Base-by-base conservation (phyloP, 2,888 invertebrate genomes). In the Cantharis rufa region DNA sequence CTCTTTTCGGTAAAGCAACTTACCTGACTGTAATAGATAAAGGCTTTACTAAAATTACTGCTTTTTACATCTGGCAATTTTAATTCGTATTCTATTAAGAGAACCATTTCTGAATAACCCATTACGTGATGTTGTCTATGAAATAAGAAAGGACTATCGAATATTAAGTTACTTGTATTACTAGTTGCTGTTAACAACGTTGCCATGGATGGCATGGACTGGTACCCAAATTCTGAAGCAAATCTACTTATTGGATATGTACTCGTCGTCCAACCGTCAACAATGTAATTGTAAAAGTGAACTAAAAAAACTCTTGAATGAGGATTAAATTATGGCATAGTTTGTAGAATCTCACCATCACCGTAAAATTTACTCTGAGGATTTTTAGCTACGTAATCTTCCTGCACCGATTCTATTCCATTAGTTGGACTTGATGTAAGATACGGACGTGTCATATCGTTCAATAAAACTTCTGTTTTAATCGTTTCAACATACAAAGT, bases 211-310 rank as follows among this genome's bases (percentile, higher is more conserved):
- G 98, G 98, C 80, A 96, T 89, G 0, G 98, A 95, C 88, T 99
- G 98, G 81, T 95, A 94, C 0, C 99, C 99, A 86, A 97, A 99
- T 88, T 99, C 99, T 0, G 99, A 98, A 3, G 94, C 93, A 88
- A 99, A 98, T 83, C 99, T 91, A 0, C 97, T 93, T 13, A 91
- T 91, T 0, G 95, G 95, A 86, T 94, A 98, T 7, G 91, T 92
- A 76, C 90, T 91, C 70, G 92, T 90, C 83, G 95, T 89, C 97
- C 97, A 99, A 73, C 93, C 92, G 84, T 99, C 94, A 21, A 89
- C 88, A 0, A 92, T 72, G 84, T 98, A 97, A 83, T 96, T 94
- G 87, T 99, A 99, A 86, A 93, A 96, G 86, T 99, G 98, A 9
- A 95, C 94, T 94, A 83, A 62, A 89, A 89, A 21, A 76, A 68